Percentiles rank a stretch among this genome's conserved stretches.
phyloP scores from a whole-genome alignment of 2,888 invertebrate species.

The Eupithecia subfuscata region DNA sequence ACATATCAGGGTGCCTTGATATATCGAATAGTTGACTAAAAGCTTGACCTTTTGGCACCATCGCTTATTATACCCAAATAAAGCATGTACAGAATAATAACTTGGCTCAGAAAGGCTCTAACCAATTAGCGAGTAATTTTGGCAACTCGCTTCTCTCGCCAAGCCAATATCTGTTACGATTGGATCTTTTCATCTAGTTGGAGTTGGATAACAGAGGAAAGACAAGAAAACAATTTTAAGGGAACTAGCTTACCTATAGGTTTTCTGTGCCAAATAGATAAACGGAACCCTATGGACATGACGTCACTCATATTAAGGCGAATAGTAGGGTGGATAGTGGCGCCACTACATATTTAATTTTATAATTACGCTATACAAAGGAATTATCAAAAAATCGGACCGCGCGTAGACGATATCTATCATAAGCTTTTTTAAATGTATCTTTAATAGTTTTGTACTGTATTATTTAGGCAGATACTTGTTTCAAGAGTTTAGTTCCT shows the following conservation, averaged over 20 bases:
- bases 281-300: no score
- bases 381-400: no score
- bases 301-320: no score
- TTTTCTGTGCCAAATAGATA: no score
- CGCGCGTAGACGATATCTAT: no score
- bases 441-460: no score
- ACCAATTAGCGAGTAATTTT: constrained; percentile 13
- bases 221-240: background rate
- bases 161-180: constrained; percentile 4
- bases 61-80: constrained; percentile 1
- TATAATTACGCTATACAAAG: no score
- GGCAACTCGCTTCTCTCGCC: constrained; percentile 2
- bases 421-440: no score
- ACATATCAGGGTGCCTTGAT: background rate
- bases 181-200: background rate
- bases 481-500: no score
- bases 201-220: background rate
- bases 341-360: no score
- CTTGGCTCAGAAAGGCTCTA: background rate
- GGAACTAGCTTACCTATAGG: background rate
- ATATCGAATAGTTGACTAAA: background rate
- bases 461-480: no score
- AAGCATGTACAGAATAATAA: background rate
- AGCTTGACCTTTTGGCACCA: constrained; percentile 1
- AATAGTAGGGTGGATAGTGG: no score